Percentiles rank a stretch among this genome's conserved stretches.
phyloP scores from a whole-genome alignment of 2,113 vertebrate species.

The Myanophis thanlyinensis region DNA sequence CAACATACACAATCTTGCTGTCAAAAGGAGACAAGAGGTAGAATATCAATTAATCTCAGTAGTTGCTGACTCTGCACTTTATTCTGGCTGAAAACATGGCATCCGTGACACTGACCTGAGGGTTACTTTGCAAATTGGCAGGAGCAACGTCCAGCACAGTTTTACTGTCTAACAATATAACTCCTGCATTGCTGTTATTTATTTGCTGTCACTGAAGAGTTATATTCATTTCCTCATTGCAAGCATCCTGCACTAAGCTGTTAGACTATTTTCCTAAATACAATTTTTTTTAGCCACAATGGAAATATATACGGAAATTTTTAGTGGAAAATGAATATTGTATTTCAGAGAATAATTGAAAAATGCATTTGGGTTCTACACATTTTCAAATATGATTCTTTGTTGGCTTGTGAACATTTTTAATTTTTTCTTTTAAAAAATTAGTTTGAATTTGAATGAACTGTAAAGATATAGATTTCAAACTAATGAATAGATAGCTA shows the following conservation, averaged over 20 bases:
- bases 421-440: background rate
- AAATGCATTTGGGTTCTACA: slow-evolving; percentile 28
- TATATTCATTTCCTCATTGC: slow-evolving; percentile 9
- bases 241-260: slow-evolving; percentile 24
- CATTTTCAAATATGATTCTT: background rate
- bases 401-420: background rate
- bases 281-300: slow-evolving; percentile 33
- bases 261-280: slow-evolving; percentile 9
- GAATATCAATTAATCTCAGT: slow-evolving; percentile 1
- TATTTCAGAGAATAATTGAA: slow-evolving; percentile 11
- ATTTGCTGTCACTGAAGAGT: slow-evolving; percentile 16
- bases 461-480: background rate
- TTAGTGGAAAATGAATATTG: slow-evolving; percentile 6
- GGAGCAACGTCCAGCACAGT: background rate
- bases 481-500: background rate
- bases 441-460: background rate
- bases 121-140: slow-evolving; percentile 46
- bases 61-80: slow-evolving; percentile 43
- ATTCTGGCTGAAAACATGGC: slow-evolving; percentile 25
- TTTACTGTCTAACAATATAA: slow-evolving; percentile 18
- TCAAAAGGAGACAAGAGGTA: background rate
- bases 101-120: slow-evolving; percentile 27
- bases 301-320: slow-evolving; percentile 37
- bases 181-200: slow-evolving; percentile 27
- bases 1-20: background rate